Evolutionary conservation across 2,797 vertebrate genomes (phyloP).

Genomic region (Sebastolobus altivelis): DNA sequence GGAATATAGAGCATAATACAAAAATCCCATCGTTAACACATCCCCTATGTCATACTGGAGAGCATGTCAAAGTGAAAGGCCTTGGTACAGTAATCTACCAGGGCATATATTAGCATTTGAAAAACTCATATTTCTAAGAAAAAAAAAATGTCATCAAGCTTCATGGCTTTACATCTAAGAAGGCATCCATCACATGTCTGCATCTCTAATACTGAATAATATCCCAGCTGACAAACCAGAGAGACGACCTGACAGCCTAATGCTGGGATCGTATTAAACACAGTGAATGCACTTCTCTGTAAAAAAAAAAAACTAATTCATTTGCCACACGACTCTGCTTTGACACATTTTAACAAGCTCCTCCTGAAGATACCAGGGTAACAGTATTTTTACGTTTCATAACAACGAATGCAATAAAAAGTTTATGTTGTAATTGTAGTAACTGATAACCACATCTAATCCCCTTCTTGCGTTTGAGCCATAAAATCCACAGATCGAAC

Average conservation of each 20-base stretch:
- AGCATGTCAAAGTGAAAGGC: constrained; percentile 43
- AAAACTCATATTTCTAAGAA: not conserved
- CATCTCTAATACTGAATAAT: constrained; percentile 23
- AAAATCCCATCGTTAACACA: constrained; percentile 37
- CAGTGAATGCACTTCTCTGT: constrained; percentile 15
- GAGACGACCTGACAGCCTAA: constrained; percentile 23
- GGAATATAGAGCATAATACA: constrained; percentile 38
- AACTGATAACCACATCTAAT: not conserved
- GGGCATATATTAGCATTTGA: constrained; percentile 32
- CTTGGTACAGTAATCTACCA: constrained; percentile 15
- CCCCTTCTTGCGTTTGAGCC: not conserved
- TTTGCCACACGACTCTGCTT: not conserved
- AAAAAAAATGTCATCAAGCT: constrained; percentile 10
- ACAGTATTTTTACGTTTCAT: not conserved
- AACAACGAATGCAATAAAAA: not conserved
- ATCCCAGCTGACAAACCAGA: constrained; percentile 22
- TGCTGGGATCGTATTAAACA: constrained; percentile 15
- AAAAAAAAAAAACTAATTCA: constrained; percentile 11
- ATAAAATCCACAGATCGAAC: not conserved
- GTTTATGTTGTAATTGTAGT: not conserved
- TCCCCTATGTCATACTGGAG: constrained; percentile 31
- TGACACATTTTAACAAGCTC: constrained; percentile 4
- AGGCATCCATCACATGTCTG: constrained; percentile 24
- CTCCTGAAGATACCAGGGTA: not conserved
- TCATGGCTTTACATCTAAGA: constrained; percentile 25